A percentile compares a stretch with the other conserved stretches of the same genome.
These are phyloP conservation scores for Villa cingulata DNA, from an alignment of 2,888 invertebrate genomes.

Conservation along the genomic window DNA sequence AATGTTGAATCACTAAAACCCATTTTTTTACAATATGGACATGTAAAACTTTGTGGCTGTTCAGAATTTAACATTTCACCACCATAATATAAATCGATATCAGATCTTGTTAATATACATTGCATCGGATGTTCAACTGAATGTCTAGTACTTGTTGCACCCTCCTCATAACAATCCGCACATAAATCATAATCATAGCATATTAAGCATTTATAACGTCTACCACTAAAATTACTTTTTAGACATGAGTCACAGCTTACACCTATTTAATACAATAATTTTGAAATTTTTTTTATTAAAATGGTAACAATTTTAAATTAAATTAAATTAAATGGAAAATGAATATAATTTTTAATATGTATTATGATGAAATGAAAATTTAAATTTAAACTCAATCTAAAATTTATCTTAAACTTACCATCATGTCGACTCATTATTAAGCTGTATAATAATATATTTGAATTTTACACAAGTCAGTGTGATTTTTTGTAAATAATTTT, in stretches of 20 bases:
- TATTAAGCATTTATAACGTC: constrained; percentile 96
- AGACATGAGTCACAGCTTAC: constrained; percentile 99
- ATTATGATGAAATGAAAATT: too few species aligned
- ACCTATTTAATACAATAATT: too few species aligned
- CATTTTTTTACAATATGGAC: constrained; percentile 94
- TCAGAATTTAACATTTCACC: constrained; percentile 85
- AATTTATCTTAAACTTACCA: constrained; percentile 43
- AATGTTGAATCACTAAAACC: constrained; percentile 87
- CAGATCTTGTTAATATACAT: constrained; percentile 91
- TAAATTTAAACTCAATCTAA: too few species aligned
- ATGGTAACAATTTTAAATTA: too few species aligned
- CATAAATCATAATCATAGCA: constrained; percentile 99
- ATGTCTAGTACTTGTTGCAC: constrained; percentile 82
- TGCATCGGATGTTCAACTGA: constrained; percentile 97
- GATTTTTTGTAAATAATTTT: too few species aligned
- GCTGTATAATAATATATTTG: background rate
- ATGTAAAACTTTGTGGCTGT: constrained; percentile 91
- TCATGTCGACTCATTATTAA: constrained; percentile 81
- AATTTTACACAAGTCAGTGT: too few species aligned
- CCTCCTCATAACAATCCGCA: constrained; percentile 87
- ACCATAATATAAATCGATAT: constrained; percentile 93
- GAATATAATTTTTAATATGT: too few species aligned
- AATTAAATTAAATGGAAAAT: too few species aligned
- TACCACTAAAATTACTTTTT: constrained; percentile 93
- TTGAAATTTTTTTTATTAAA: too few species aligned